Evolutionary conservation across 2,113 vertebrate genomes (phyloP).

Genomic region (Noturus placidus): DNA sequence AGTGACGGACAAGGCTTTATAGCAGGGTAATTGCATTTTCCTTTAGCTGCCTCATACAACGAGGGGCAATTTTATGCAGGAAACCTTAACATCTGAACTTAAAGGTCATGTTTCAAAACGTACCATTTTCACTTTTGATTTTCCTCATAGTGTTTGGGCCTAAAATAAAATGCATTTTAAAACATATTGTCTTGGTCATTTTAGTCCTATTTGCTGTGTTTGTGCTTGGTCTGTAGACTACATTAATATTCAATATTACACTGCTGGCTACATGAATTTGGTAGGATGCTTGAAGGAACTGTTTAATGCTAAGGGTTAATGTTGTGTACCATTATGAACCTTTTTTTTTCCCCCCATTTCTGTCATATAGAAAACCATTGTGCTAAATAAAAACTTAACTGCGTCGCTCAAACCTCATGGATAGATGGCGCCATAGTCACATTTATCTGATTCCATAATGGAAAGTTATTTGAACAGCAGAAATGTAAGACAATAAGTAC

Average conservation of each 20-base stretch:
- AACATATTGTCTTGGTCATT: constrained; percentile 57
- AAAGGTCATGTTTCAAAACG: constrained; percentile 20
- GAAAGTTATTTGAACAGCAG: not conserved
- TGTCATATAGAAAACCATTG: not conserved
- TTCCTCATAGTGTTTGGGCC: constrained; percentile 21
- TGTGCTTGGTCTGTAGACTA: not conserved
- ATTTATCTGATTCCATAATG: not conserved
- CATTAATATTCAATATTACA: not conserved
- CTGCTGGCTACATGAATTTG: not conserved
- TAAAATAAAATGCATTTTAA: constrained; percentile 59
- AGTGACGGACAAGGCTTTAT: constrained; percentile 45
- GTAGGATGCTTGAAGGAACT: not conserved
- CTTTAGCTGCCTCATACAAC: constrained; percentile 35
- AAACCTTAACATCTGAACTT: constrained; percentile 1
- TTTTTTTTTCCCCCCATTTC: not conserved
- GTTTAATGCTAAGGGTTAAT: not conserved
- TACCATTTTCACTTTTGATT: constrained; percentile 42
- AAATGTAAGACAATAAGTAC: not conserved
- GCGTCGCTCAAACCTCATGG: constrained; percentile 14
- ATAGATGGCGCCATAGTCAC: constrained; percentile 43
- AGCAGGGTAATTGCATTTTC: constrained; percentile 47
- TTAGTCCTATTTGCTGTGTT: not conserved
- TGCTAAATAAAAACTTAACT: not conserved
- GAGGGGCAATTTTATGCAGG: constrained; percentile 36
- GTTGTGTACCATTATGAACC: not conserved